Base-by-base conservation (phyloP, 1,140 invertebrate species). In the Liolophura sinensis region DNA sequence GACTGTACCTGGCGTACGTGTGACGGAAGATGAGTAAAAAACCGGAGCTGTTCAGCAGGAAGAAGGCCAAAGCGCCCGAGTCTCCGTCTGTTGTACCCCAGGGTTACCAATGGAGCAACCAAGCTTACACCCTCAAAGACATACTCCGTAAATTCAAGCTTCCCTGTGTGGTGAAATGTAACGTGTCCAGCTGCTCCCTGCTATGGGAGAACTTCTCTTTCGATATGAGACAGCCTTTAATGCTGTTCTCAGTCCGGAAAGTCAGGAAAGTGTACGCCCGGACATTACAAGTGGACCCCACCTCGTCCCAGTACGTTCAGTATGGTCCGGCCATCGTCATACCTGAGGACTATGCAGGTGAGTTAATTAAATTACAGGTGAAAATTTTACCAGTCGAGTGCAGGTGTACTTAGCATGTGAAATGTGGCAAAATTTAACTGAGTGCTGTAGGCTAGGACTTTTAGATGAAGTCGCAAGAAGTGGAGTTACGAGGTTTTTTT, bases 271-370 rank as follows among this genome's bases (percentile, higher is more conserved):
- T 69, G 3, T 51, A 31, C 24, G 66, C 64, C 15, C 51, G 57
- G 11, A 65, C 64, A 31, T 25, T 72, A 49, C 47, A 61, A 49
- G 59, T 48, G 25, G 60, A 63, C 18, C 40, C 49, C 15, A 27
- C 25, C 1, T 25, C 54, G 22, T 51, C 27, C 11, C 40, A 63
- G 24, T 59, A 62, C 6, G 16, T 22, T 14, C 61, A 66, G 20
- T 54, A 64, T 22, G 63, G 59, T 5, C 64, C 54, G 0, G n/a
- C 56, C 48, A 51, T 67, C 5, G 63, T 72, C 24, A 72, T 72
- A 15, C 70, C 70, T 15, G 54, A 55, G n/a, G 64, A 72, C 16
- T 68, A 72, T 51, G 51, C 50, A 48, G 70, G 70, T 71, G 65
- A 52, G 57, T 40, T 40, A 5, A 9, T 40, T 40, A 5, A 5